Evolutionary conservation across 1,140 invertebrate genomes (phyloP), one percentile per base, ranked within the genome.

Genomic region (Drosophila prosaltans): DNA sequence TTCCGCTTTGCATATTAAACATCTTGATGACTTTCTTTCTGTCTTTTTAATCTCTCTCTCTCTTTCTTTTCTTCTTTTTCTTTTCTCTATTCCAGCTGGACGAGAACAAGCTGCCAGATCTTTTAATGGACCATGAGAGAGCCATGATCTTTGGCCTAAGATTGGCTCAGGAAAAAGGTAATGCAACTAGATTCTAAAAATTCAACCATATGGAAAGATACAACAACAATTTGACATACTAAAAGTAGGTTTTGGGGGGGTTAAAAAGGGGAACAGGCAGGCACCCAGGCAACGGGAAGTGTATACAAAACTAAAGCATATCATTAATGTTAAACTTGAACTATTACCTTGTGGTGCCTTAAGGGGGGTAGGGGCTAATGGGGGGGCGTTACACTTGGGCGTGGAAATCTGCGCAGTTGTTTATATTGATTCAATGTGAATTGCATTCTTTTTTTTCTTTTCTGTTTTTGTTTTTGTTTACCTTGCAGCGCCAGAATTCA

Each of bases 91-190:
- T 36, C 63, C 81, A 92, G 91, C 85, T 92, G 78, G 81, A 92
- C 64, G 91, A 91, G 86, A 82, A 82, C 63, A 72, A 78, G 10
- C 65, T 92, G 28, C 64, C 89, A 60, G 62, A 78, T 54, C 81
- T 92, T 66, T 80, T 92, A 80, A 72, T 73, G 66, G 83, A 79
- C 6, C 91, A 92, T 54, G 91, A 92, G 74, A 72, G 78, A n/a
- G 74, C 85, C 21, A 65, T 92, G 72, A 81, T 92, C 74, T 92
- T 92, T 76, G 91, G 91, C 72, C 77, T 85, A 32, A 57, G 60
- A 76, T 64, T 59, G 21, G 54, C 54, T 0, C 26, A 51, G 30
- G 64, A 69, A 57, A 69, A 75, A 67, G 74, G 85, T 90, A 79
- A 83, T 80, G 26, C 66, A 45, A 65, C 65, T 76, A 69, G 71